Conservation (phyloP, 2,797 vertebrate species). For the Oreochromis grahami region DNA sequence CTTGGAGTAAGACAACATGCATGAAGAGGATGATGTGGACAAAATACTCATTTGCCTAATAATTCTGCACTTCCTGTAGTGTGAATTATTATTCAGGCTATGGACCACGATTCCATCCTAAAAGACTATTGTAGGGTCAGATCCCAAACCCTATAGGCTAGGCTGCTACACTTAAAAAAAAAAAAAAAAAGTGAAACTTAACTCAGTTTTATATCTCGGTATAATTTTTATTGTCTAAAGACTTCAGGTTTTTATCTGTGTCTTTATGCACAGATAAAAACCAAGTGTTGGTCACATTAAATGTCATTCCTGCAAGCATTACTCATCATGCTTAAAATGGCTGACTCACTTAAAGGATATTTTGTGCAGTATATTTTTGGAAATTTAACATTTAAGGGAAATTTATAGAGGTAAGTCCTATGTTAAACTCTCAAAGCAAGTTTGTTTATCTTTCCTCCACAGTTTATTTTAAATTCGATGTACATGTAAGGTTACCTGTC, state of each 20-base stretch:
- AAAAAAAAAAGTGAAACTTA: not conserved
- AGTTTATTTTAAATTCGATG: not conserved
- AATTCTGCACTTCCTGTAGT: too few relatives aligned
- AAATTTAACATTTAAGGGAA: not conserved
- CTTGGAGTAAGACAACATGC: too few relatives aligned
- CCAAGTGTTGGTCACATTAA: not conserved
- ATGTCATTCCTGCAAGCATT: not conserved
- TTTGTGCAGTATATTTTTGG: not conserved
- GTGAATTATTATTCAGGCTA: not conserved
- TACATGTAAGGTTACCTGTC: not conserved
- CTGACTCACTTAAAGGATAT: not conserved
- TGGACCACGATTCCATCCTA: not conserved
- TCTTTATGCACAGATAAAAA: not conserved
- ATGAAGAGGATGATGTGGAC: too few relatives aligned
- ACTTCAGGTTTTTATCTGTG: not conserved
- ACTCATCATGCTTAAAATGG: not conserved
- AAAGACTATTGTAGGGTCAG: not conserved
- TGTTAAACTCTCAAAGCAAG: not conserved
- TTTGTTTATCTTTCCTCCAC: not conserved
- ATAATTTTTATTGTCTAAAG: not conserved
- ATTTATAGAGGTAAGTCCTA: not conserved
- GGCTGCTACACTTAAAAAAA: not conserved
- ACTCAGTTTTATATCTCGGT: not conserved
- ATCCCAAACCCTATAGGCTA: not conserved
- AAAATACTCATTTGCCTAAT: too few relatives aligned